These are phyloP conservation scores for Hermaeophaga mercurialis DNA, from an alignment of 2,888 invertebrate species.

Conservation along the genomic window DNA sequence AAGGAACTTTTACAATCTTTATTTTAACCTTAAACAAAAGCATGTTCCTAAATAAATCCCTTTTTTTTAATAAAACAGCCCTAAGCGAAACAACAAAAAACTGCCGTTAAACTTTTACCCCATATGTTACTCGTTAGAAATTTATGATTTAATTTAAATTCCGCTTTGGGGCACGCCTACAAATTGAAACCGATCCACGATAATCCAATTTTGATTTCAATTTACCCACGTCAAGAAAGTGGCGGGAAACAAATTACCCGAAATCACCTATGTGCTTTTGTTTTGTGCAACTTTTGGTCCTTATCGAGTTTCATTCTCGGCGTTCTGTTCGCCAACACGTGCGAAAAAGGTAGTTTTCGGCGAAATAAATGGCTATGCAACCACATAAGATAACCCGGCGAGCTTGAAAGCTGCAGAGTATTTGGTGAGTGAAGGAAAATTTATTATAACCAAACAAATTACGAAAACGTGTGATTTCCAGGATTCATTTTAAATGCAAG, in stretches of 20 bases:
- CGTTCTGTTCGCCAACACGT: not conserved
- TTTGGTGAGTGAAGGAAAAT: not conserved
- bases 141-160: constrained; percentile 23
- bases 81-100: constrained; percentile 2
- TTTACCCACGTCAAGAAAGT: constrained; percentile 20
- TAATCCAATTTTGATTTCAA: constrained; percentile 24
- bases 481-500: too few species aligned
- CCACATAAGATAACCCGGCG: not conserved
- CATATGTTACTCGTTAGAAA: constrained; percentile 15
- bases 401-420: not conserved
- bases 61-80: constrained; percentile 7
- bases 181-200: constrained; percentile 16
- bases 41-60: not conserved
- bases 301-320: constrained; percentile 3
- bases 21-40: not conserved
- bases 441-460: not conserved
- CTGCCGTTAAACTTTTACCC: constrained; percentile 6
- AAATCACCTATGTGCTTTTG: constrained; percentile 19
- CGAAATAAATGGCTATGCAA: constrained; percentile 9
- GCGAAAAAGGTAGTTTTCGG: not conserved
- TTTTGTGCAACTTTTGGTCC: constrained; percentile 14
- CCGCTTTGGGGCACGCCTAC: constrained; percentile 7
- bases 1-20: too few species aligned
- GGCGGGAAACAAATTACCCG: constrained; percentile 18
- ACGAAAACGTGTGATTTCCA: not conserved